Base-by-base conservation (phyloP, 2,888 invertebrate genomes). In the Stenurella melanura region DNA sequence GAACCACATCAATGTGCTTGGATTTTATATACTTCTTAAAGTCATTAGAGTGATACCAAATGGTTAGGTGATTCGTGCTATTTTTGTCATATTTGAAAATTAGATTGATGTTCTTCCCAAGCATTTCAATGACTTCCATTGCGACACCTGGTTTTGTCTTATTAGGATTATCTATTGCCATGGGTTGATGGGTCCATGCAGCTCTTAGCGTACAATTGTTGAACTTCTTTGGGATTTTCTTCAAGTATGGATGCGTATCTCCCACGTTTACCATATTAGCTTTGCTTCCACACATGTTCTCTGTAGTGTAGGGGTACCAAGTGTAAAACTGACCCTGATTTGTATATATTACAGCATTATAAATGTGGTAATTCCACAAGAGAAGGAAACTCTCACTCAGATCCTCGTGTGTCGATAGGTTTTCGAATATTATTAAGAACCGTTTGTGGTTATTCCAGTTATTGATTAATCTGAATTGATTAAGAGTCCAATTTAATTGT, bases 311-410 rank as follows among this genome's bases (percentile, higher is more conserved):
- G 10, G 57, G 57, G 18, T 57, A 57, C 57, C 57, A 57, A 17
- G 57, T 57, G 57, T 57, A 57, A 11, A 57, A 57, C 3, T 57
- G 4, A 17, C 10, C 2, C 19, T 57, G 17, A 19, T 18, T 57
- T 19, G 19, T 19, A 18, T 57, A 57, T 57, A 57, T 57, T 57
- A 57, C 57, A 19, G 57, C 18, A 19, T 57, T 57, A 19, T 57
- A 57, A 57, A 57, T 57, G 6, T 19, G 11, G 18, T 57, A 19
- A n/a, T 19, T n/a, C 57, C 57, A 57, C 9, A 57, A n/a, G 57
- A 57, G 19, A 10, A 57, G 57, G 15, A 57, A 57, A 10, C 10
- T 1, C 4, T 57, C 57, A 17, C 19, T 17, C 18, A 57, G 7
- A 19, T 57, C 57, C 11, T 57, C 18, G 9, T 18, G 7, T 57